phyloP scores from a whole-genome alignment of 2,797 vertebrate species.

The Megalops cyprinoides region DNA sequence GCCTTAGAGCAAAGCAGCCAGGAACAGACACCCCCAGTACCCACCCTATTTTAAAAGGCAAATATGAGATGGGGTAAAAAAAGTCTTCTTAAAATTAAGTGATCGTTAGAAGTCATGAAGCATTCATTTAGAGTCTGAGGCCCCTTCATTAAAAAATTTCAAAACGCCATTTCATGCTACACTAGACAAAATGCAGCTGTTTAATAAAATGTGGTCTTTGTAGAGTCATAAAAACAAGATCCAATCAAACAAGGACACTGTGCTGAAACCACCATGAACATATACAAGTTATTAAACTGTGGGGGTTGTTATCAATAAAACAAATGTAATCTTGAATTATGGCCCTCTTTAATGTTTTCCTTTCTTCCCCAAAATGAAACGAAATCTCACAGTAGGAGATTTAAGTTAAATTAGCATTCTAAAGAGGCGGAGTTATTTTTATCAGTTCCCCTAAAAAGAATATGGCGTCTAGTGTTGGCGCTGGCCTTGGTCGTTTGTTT shows the following conservation, averaged over 20 bases:
- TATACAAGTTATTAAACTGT: constrained; percentile 2
- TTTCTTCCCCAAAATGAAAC: background rate
- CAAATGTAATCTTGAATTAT: background rate
- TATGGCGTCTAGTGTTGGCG: no score
- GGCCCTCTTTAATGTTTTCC: background rate
- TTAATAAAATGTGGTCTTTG: background rate
- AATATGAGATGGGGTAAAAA: background rate
- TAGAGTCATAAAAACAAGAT: background rate
- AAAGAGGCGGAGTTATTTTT: background rate
- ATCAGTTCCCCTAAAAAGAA: no score
- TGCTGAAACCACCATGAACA: background rate
- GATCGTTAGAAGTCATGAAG: background rate
- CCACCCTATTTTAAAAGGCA: constrained; percentile 1
- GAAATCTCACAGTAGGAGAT: background rate
- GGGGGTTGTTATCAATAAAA: background rate
- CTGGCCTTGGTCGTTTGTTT: no score
- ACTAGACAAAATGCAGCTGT: background rate
- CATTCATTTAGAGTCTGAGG: background rate
- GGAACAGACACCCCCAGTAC: background rate
- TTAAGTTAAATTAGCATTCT: background rate
- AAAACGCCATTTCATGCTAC: constrained; percentile 2
- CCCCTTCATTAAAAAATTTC: background rate
- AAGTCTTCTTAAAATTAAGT: constrained; percentile 17
- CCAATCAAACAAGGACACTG: background rate
- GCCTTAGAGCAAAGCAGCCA: background rate